Percentiles rank a stretch among this genome's conserved stretches.
These are phyloP conservation scores for Delphinapterus leucas DNA, from an alignment of 2,113 vertebrate genomes.

Conservation along the genomic window DNA sequence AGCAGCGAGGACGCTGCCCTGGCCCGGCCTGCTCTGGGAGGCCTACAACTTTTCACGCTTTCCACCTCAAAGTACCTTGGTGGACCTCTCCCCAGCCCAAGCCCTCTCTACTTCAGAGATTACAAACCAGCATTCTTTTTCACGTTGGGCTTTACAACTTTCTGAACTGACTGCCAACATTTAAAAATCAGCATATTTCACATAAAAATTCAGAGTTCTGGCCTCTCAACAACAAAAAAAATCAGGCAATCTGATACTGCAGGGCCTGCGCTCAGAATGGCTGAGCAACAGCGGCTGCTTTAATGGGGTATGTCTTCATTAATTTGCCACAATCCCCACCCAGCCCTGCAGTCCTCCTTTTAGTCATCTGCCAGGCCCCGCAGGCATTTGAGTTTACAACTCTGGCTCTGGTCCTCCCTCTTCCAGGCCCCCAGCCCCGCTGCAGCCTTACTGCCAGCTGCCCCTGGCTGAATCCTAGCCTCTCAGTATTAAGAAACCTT, in stretches of 20 bases:
- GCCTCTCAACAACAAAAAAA: background rate
- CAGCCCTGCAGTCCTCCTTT: background rate
- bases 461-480: background rate
- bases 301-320: background rate
- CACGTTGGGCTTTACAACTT: background rate
- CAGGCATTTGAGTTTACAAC: background rate
- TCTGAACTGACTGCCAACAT: slow-evolving; percentile 24
- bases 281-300: background rate
- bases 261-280: background rate
- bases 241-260: background rate
- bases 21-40: background rate
- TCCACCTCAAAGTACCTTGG: background rate
- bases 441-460: background rate
- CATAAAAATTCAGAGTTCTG: background rate
- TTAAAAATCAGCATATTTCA: slow-evolving; percentile 8
- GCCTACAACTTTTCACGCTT: background rate
- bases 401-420: background rate
- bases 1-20: background rate
- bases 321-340: background rate
- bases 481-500: background rate
- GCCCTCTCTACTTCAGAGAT: background rate
- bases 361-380: background rate
- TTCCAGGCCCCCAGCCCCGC: background rate
- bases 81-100: background rate
- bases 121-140: background rate